These are phyloP conservation scores for Agrochola lychnidis DNA, from an alignment of 2,888 invertebrate genomes.

Conservation along the genomic window DNA sequence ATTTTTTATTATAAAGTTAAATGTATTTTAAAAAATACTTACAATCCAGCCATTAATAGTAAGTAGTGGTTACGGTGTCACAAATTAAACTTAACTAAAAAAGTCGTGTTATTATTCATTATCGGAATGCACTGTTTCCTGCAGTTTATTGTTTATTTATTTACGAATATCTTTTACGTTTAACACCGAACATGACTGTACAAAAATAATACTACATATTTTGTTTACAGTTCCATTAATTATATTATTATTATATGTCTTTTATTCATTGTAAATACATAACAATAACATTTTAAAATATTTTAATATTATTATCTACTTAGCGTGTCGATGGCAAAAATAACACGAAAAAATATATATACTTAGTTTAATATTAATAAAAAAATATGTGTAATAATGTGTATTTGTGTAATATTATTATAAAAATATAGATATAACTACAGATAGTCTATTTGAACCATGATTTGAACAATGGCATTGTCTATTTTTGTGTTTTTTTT, in stretches of 20 bases:
- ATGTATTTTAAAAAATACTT: slow-evolving; percentile 17
- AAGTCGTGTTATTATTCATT: slow-evolving; percentile 3
- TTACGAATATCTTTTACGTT: slow-evolving; percentile 9
- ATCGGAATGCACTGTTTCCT: slow-evolving; percentile 26
- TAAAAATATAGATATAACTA: too few relatives aligned
- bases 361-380: too few relatives aligned
- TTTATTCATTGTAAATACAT: not conserved
- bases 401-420: too few relatives aligned
- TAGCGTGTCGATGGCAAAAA: too few relatives aligned
- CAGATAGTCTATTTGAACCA: too few relatives aligned
- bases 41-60: slow-evolving; percentile 50
- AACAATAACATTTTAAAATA: not conserved
- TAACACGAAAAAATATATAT: too few relatives aligned
- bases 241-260: not conserved
- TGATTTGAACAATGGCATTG: too few relatives aligned
- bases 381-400: too few relatives aligned
- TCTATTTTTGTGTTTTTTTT: too few relatives aligned
- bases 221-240: not conserved
- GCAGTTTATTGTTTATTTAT: slow-evolving; percentile 44
- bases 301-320: not conserved
- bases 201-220: slow-evolving; percentile 5
- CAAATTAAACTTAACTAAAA: slow-evolving; percentile 26
- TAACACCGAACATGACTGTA: not conserved
- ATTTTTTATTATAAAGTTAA: not conserved
- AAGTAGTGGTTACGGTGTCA: slow-evolving; percentile 9